phyloP scores from a whole-genome alignment of 2,797 vertebrate genomes.

The Lophius americanus region DNA sequence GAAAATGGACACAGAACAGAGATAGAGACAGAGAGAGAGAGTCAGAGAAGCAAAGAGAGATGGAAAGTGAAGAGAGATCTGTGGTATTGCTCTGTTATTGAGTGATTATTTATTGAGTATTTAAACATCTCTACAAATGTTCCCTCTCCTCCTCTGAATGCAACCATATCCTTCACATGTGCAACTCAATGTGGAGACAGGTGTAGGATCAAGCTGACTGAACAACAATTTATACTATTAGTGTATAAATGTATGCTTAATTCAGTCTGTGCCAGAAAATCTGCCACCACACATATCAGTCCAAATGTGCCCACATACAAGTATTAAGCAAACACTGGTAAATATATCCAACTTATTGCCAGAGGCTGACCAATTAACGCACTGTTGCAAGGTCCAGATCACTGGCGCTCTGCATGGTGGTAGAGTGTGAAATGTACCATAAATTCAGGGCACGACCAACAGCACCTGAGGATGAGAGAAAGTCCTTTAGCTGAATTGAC shows the following conservation, averaged over 20 bases:
- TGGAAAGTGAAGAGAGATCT: slow-evolving; percentile 41
- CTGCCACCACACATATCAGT: slow-evolving; percentile 60
- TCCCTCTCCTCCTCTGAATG: slow-evolving; percentile 38
- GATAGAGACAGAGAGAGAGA: slow-evolving; percentile 1
- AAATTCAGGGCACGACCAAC: slow-evolving; percentile 74
- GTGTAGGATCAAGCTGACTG: slow-evolving; percentile 55
- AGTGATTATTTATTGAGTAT: slow-evolving; percentile 54
- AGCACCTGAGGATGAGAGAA: slow-evolving; percentile 69
- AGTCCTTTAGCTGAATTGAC: slow-evolving; percentile 62
- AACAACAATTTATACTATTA: slow-evolving; percentile 34
- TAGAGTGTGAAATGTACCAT: slow-evolving; percentile 80
- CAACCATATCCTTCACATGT: slow-evolving; percentile 60
- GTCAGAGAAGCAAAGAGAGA: slow-evolving; percentile 1
- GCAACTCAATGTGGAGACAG: slow-evolving; percentile 52
- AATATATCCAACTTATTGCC: slow-evolving; percentile 73
- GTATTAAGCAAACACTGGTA: neutral
- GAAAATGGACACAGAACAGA: slow-evolving; percentile 38
- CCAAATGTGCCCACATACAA: slow-evolving; percentile 14
- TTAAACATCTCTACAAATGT: slow-evolving; percentile 45
- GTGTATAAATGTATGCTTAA: slow-evolving; percentile 47
- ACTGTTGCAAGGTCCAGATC: slow-evolving; percentile 73
- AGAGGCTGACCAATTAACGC: slow-evolving; percentile 79
- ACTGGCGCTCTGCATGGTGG: slow-evolving; percentile 66
- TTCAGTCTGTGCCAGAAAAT: slow-evolving; percentile 42
- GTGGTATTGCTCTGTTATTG: slow-evolving; percentile 57